phyloP scores from a whole-genome alignment of 1,140 invertebrate species.

The Thaumetopoea pityocampa region DNA sequence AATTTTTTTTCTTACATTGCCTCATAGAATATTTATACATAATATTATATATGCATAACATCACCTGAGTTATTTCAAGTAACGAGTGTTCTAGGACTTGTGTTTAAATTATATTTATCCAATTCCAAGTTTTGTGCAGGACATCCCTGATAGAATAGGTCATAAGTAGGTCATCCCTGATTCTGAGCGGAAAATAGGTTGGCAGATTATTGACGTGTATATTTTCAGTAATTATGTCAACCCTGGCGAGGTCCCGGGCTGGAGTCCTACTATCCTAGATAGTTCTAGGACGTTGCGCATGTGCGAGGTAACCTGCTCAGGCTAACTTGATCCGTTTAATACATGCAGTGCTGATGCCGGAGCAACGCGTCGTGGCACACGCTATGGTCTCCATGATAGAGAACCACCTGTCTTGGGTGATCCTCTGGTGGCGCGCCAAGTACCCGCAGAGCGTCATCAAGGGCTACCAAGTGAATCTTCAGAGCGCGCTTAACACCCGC shows the following conservation, averaged over 20 bases:
- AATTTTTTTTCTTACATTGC: no score
- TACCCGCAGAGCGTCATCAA: conserved; percentile 89
- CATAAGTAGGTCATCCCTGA: no score
- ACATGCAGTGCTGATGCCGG: conserved; percentile 79
- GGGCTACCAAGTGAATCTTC: conserved; percentile 93
- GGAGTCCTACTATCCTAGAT: conserved; percentile 31
- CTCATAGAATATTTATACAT: no score
- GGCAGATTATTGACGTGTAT: conserved; percentile 3
- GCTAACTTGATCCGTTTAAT: conserved; percentile 27
- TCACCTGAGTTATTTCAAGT: no score
- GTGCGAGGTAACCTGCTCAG: conserved; percentile 30
- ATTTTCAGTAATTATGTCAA: no score
- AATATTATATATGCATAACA: no score
- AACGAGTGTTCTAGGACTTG: no score
- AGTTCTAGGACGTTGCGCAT: conserved; percentile 36
- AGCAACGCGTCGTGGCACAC: conserved; percentile 91
- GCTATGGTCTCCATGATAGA: conserved; percentile 97
- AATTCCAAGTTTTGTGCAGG: no score
- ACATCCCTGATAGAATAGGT: no score
- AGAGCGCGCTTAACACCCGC: conserved; percentile 89
- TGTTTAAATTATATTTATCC: no score
- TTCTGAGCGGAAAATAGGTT: no score
- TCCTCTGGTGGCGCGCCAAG: conserved; percentile 92
- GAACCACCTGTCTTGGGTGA: conserved; percentile 93
- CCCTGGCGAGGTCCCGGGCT: conserved; percentile 5